These are phyloP conservation scores for Ophiothrix spiculata DNA, from an alignment of 35 echinoderm and acorn worm genomes.

Conservation along the genomic window DNA sequence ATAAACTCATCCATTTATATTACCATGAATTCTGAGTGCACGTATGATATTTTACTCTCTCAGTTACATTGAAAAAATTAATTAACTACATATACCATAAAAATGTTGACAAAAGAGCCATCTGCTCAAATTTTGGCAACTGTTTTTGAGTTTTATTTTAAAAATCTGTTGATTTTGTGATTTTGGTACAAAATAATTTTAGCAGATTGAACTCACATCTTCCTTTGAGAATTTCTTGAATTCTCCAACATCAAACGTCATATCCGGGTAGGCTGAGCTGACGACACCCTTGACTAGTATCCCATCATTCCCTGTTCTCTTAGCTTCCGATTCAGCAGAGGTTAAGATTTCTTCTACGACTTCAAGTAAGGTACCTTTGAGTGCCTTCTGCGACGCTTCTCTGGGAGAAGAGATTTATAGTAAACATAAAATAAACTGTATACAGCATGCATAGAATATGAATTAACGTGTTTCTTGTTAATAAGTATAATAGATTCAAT, in stretches of 20 bases:
- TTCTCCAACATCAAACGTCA: conserved; percentile 89
- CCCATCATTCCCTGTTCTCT: conserved; percentile 78
- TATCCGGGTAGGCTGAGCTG: conserved; percentile 92
- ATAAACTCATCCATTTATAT: too few relatives aligned
- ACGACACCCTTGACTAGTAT: conserved; percentile 63
- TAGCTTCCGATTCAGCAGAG: conserved; percentile 78
- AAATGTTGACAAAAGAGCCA: too few relatives aligned
- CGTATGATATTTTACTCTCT: too few relatives aligned
- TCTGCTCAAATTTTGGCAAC: too few relatives aligned
- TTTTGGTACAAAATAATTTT: too few relatives aligned
- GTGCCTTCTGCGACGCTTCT: conserved; percentile 65
- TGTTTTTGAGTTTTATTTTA: too few relatives aligned
- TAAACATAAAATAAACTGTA: not conserved
- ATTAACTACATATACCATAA: too few relatives aligned
- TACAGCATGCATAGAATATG: not conserved
- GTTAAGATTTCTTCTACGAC: conserved; percentile 73
- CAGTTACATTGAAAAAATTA: too few relatives aligned
- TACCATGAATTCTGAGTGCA: too few relatives aligned
- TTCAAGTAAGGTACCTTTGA: conserved; percentile 83
- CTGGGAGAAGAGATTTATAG: conserved; percentile 18
- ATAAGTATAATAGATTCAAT: not conserved
- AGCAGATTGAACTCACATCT: conserved; percentile 41
- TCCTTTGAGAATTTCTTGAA: conserved; percentile 82
- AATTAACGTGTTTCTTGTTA: not conserved
- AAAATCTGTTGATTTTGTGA: too few relatives aligned